These are phyloP conservation scores for Sebastes nivosus DNA, from an alignment of 2,797 vertebrate species.

Conservation along the genomic window DNA sequence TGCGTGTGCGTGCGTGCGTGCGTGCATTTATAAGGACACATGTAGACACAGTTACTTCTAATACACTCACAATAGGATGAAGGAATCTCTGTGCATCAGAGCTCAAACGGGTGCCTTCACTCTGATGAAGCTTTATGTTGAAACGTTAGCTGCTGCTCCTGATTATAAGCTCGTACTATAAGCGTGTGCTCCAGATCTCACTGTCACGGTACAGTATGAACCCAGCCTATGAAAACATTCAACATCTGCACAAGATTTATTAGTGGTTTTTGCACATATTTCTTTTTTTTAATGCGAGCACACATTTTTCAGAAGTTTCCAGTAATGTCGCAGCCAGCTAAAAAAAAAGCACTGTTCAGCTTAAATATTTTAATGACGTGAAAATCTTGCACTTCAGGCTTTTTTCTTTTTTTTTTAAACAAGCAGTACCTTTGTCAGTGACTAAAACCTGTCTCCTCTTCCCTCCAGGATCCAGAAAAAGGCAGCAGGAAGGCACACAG, in stretches of 20 bases:
- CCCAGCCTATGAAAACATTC: neutral
- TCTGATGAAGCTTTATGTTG: neutral
- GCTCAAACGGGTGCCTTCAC: neutral
- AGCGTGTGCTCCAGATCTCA: neutral
- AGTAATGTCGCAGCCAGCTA: neutral
- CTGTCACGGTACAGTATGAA: neutral
- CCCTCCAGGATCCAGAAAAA: slow-evolving; percentile 67
- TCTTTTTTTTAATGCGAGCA: neutral
- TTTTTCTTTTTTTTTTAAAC: neutral
- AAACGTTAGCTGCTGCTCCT: neutral
- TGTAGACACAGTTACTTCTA: neutral
- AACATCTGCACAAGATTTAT: neutral
- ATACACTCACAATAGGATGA: neutral
- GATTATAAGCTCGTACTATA: neutral
- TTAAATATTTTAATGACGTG: slow-evolving; percentile 12
- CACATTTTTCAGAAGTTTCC: neutral
- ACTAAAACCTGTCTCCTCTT: slow-evolving; percentile 20
- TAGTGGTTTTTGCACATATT: neutral
- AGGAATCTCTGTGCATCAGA: neutral
- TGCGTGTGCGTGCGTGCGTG: neutral
- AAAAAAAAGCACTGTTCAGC: neutral
- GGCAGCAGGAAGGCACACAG: slow-evolving; percentile 33
- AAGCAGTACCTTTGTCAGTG: neutral
- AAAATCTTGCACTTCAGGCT: neutral
- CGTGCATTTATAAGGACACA: neutral